phyloP scores from a whole-genome alignment of 2,113 vertebrate genomes.

The Hemichromis elongatus region DNA sequence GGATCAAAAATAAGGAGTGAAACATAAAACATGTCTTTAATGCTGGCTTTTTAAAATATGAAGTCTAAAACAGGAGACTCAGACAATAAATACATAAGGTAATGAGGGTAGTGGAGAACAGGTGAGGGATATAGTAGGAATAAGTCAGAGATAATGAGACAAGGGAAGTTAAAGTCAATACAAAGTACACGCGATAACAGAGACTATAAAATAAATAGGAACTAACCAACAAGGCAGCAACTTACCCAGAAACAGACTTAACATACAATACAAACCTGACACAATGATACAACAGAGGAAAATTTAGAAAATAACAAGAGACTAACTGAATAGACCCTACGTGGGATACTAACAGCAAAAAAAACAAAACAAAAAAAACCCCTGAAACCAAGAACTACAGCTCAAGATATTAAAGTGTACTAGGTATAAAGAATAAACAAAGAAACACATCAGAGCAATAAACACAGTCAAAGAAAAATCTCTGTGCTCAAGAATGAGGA shows the following conservation, averaged over 20 bases:
- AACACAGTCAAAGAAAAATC: background rate
- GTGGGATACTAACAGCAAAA: background rate
- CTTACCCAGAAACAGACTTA: background rate
- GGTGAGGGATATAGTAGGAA: background rate
- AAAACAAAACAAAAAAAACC: no score
- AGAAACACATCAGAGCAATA: background rate
- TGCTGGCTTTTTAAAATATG: background rate
- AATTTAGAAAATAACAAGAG: background rate
- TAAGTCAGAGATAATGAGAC: background rate
- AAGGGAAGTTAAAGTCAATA: background rate
- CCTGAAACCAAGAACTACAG: background rate
- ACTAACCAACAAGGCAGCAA: background rate
- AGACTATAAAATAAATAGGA: background rate
- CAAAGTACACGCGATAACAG: background rate
- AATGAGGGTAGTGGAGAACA: background rate
- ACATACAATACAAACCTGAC: background rate
- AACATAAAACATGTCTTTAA: background rate
- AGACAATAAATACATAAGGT: background rate
- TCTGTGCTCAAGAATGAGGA: background rate
- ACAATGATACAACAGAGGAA: rapidly evolving
- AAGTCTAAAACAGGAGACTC: background rate
- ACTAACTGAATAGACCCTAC: background rate
- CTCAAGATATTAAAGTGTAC: background rate
- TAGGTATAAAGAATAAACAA: background rate
- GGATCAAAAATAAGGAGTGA: background rate